phyloP scores from a whole-genome alignment of 2,888 invertebrate species.

The Barypeithes pellucidus region DNA sequence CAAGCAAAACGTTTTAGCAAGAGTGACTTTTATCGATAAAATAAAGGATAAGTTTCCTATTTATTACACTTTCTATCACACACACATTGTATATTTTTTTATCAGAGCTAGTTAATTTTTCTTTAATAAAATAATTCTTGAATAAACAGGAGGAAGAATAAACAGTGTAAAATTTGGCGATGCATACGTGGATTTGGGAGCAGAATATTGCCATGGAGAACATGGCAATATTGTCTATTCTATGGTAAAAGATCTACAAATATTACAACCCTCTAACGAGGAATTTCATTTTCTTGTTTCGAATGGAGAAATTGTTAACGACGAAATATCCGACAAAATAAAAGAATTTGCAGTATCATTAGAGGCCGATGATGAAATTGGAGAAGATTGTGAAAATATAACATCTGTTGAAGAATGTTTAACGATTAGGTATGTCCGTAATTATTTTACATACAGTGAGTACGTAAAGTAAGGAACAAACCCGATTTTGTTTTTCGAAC shows the following conservation, averaged over 20 bases:
- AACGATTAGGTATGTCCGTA: slow-evolving; percentile 26
- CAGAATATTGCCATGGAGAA: slow-evolving; percentile 50
- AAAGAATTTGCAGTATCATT: slow-evolving; percentile 49
- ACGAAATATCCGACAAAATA: slow-evolving; percentile 31
- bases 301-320: slow-evolving; percentile 43
- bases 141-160: slow-evolving; percentile 47
- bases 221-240: slow-evolving; percentile 45
- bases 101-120: too few relatives aligned
- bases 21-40: too few relatives aligned
- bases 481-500: too few relatives aligned
- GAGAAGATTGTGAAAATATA: slow-evolving; percentile 35
- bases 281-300: slow-evolving; percentile 38
- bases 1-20: too few relatives aligned
- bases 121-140: too few relatives aligned
- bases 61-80: too few relatives aligned
- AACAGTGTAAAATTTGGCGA: slow-evolving; percentile 48
- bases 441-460: too few relatives aligned
- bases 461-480: too few relatives aligned
- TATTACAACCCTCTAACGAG: slow-evolving; percentile 42
- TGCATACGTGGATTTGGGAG: slow-evolving; percentile 47
- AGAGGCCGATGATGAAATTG: slow-evolving; percentile 43
- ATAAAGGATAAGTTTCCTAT: too few relatives aligned
- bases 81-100: too few relatives aligned
- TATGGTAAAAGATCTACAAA: slow-evolving; percentile 44
- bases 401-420: slow-evolving; percentile 56